A percentile compares a stretch with the other conserved stretches of the same genome.
These are phyloP conservation scores for Halyomorpha halys DNA, from an alignment of 1,140 invertebrate genomes.

Conservation along the genomic window DNA sequence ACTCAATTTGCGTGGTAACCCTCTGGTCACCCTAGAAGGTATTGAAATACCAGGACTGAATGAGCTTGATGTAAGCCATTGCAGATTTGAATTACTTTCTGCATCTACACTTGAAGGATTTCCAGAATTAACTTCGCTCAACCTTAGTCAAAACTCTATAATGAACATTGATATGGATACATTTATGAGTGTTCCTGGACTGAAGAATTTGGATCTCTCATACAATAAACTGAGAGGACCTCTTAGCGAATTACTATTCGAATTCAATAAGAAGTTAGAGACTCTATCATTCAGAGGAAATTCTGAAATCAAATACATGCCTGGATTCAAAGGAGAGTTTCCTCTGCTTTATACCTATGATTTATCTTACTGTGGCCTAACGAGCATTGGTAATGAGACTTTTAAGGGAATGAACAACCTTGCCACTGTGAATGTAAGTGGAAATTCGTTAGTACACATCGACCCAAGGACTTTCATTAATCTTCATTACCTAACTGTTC, in stretches of 20 bases:
- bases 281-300: constrained; percentile 55
- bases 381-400: constrained; percentile 46
- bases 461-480: constrained; percentile 37
- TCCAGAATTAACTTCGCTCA: constrained; percentile 48
- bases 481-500: constrained; percentile 46
- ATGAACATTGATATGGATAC: constrained; percentile 53
- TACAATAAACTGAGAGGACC: constrained; percentile 49
- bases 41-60: constrained; percentile 44
- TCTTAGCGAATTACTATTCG: constrained; percentile 51
- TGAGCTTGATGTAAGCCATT: constrained; percentile 50
- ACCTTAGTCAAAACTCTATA: constrained; percentile 50
- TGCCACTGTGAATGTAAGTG: constrained; percentile 48
- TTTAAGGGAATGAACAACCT: constrained; percentile 55
- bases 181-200: constrained; percentile 47
- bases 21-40: constrained; percentile 42
- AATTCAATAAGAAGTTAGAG: constrained; percentile 52
- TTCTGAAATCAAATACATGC: constrained; percentile 46
- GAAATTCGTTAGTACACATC: constrained; percentile 38
- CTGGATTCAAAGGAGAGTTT: constrained; percentile 44
- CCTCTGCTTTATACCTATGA: constrained; percentile 52
- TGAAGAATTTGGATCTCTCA: constrained; percentile 55
- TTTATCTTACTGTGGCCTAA: constrained; percentile 54
- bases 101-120: constrained; percentile 53
- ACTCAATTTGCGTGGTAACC: constrained; percentile 48
- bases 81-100: constrained; percentile 48